phyloP scores from a whole-genome alignment of 2,797 vertebrate genomes.

The Gambelia wislizenii region DNA sequence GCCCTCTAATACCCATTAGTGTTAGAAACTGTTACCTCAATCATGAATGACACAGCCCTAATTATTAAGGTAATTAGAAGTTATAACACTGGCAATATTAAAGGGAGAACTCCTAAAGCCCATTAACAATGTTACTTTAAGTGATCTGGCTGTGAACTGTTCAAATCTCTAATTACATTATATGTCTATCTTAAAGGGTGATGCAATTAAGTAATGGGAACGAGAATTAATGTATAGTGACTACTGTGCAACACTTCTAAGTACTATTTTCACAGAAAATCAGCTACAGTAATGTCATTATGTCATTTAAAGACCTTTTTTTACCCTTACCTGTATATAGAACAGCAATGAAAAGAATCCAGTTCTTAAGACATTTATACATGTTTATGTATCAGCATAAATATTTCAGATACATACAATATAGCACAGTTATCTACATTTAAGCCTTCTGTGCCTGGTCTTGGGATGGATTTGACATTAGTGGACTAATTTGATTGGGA shows the following conservation, averaged over 20 bases:
- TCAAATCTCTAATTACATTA: conserved; percentile 98
- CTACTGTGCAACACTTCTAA: conserved; percentile 70
- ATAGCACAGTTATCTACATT: not conserved
- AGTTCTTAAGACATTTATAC: conserved; percentile 41
- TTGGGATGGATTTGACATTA: not conserved
- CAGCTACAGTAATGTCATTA: conserved; percentile 62
- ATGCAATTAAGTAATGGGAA: conserved; percentile 95
- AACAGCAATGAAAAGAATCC: conserved; percentile 50
- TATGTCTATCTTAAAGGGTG: conserved; percentile 91
- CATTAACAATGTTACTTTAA: conserved; percentile 98
- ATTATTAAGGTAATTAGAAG: conserved; percentile 97
- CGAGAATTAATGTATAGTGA: conserved; percentile 74
- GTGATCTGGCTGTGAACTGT: conserved; percentile 95
- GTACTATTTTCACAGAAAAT: conserved; percentile 75
- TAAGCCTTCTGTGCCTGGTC: not conserved
- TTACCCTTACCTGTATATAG: conserved; percentile 48
- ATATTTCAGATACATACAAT: conserved; percentile 18
- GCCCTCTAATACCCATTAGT: conserved; percentile 93
- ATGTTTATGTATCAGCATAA: conserved; percentile 34
- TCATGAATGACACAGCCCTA: conserved; percentile 95
- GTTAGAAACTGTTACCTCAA: conserved; percentile 92
- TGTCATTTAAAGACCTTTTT: conserved; percentile 61
- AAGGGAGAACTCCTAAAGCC: conserved; percentile 88
- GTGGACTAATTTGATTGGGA: not conserved
- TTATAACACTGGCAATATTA: conserved; percentile 92